Evolutionary conservation across 1,140 invertebrate genomes (phyloP), one percentile per base, ranked within the genome.

Genomic region (Lepeophtheirus salmonis): DNA sequence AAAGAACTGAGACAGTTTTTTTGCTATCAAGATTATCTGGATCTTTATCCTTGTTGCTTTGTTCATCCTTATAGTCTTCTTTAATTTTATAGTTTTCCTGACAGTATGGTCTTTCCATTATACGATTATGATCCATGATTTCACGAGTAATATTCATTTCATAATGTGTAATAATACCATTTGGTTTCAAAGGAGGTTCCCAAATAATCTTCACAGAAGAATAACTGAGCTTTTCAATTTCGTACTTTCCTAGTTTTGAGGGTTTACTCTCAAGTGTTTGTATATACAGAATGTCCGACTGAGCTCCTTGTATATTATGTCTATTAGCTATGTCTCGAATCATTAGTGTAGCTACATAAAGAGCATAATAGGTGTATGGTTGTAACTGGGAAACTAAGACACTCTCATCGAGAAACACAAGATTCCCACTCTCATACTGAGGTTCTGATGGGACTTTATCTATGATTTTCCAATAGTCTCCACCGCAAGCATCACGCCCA

Each of bases 151-250:
- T 41, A n/a, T 41, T 41, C 30, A 41, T 41, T 24, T 63, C 57
- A 52, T 64, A 64, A 53, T 64, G 61, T 49, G 58, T 56, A 54
- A 64, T 63, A 3, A 53, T 24, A 6, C 64, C 64, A 24, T 64
- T 64, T 10, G 64, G 64, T 16, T 23, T 20, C 23, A 49, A n/a
- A 6, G 64, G 64, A 1, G 64, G 57, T 16, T 41, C 21, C 64
- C 64, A 64, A 41, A 50, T 48, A 22, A 64, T 13, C 16, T 56
- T 50, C 12, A 64, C 22, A 2, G 30, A 49, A 1, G 52, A 56
- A 51, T 62, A 63, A 61, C 60, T 61, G 10, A 17, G 17, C 17
- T 57, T 56, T 2, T 10, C 20, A 57, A 58, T 59, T 24, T 56
- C 25, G 1, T 60, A 3, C 13, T 26, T 41, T 13, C 51, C 56